Base-by-base conservation (phyloP, 2,113 vertebrate species). In the Carollia perspicillata region DNA sequence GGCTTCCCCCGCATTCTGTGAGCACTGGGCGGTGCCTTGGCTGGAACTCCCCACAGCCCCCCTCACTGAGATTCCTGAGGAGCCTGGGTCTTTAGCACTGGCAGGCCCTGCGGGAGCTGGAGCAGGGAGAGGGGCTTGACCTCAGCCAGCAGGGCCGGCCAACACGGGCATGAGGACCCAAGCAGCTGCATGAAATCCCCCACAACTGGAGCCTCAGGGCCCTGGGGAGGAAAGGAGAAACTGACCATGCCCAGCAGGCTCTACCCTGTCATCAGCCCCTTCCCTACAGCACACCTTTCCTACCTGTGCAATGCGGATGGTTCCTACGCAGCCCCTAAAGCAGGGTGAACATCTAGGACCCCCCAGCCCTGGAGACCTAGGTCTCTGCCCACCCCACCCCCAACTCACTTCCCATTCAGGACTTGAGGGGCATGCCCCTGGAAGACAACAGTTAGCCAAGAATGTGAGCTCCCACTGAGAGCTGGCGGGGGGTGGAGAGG, bases 401-500 rank as follows among this genome's bases (percentile, higher is more conserved):
- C 13, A 13, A 28, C 17, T 14, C 9, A 5, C 63, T 68, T 42
- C 63, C 23, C 18, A 3, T 16, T 3, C 49, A 20, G 1, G 1
- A 6, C 0, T 14, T 0, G 7, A 8, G 37, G 40, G 51, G 2
- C 33, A 14, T 3, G 37, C 8, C 75, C 69, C 37, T n/a, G 44
- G 12, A 22, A 23, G 51, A 53, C n/a, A 72, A 55, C 68, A 5
- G 2, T 17, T 8, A 40, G 72, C 10, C 65, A 47, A 60, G 83
- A 77, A 44, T 3, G 4, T 9, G 3, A 68, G 28, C 2, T 8
- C 2, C 47, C 3, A 4, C 33, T 3, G 20, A 42, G 66, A 51
- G 37, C 6, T 18, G 66, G 65, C 23, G 8, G 6, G 9, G 33
- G 18, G 14, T 3, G 6, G 47, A 6, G 28, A 35, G 77, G 40